These are phyloP conservation scores for Drosophila subobscura DNA, from an alignment of 1,140 invertebrate genomes.

Conservation along the genomic window DNA sequence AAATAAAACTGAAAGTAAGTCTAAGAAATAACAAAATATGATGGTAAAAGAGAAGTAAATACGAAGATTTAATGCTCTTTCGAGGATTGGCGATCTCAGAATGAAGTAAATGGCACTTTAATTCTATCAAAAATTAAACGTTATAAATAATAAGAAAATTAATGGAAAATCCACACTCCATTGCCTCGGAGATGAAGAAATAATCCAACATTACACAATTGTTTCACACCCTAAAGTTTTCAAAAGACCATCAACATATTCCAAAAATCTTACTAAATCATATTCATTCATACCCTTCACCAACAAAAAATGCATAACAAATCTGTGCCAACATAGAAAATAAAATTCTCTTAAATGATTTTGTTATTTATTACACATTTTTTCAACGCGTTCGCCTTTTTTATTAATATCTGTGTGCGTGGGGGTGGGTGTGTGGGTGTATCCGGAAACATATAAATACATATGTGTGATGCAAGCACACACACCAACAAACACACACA, in stretches of 20 bases:
- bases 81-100: not conserved
- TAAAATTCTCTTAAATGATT: constrained; percentile 46
- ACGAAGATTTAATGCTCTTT: constrained; percentile 16
- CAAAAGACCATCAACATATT: no score
- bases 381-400: constrained; percentile 15
- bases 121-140: no score
- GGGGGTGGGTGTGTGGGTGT: not conserved
- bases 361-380: constrained; percentile 48
- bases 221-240: no score
- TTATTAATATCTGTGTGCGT: not conserved
- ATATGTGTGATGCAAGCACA: not conserved
- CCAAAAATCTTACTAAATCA: not conserved
- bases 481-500: constrained; percentile 21
- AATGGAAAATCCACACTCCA: no score
- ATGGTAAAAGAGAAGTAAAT: not conserved
- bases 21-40: constrained; percentile 33
- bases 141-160: no score
- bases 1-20: constrained; percentile 51
- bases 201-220: no score
- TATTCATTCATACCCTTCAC: not conserved
- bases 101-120: not conserved
- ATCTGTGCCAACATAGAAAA: constrained; percentile 21
- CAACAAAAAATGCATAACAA: constrained; percentile 9
- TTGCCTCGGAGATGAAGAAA: no score
- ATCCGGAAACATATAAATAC: not conserved